A percentile compares a stretch with the other conserved stretches of the same genome.
Evolutionary conservation across 1,140 invertebrate species (phyloP).

Genomic region (Eulimnadia texana): DNA sequence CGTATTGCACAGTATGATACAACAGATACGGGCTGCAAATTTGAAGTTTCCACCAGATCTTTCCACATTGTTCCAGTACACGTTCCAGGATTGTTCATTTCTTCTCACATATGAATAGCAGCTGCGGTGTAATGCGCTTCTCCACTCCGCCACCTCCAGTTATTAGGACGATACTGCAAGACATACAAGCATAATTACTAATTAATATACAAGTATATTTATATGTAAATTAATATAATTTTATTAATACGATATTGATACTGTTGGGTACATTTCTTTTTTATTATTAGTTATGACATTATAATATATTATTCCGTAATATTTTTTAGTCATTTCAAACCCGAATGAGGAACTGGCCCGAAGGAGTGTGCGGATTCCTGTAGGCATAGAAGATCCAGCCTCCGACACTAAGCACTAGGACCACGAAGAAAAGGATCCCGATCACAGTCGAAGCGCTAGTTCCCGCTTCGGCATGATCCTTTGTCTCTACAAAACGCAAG

Average conservation of each 20-base stretch:
- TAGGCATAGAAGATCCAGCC: conserved; percentile 86
- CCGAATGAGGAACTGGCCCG: conserved; percentile 91
- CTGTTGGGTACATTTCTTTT: too few species aligned
- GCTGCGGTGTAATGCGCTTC: conserved; percentile 82
- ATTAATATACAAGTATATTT: neutral
- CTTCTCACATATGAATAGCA: conserved; percentile 85
- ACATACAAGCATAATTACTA: conserved; percentile 14
- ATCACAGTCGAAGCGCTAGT: conserved; percentile 42
- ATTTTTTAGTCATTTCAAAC: conserved; percentile 39
- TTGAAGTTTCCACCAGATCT: too few species aligned
- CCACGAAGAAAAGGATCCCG: conserved; percentile 44
- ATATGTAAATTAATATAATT: too few species aligned
- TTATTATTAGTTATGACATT: too few species aligned
- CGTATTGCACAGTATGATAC: too few species aligned
- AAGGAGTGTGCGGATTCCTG: conserved; percentile 81
- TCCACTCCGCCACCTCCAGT: conserved; percentile 75
- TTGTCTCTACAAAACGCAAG: conserved; percentile 1
- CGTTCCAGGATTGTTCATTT: too few species aligned
- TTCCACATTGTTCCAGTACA: too few species aligned
- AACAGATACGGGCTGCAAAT: too few species aligned
- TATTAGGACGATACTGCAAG: conserved; percentile 80
- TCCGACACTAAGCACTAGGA: conserved; percentile 40
- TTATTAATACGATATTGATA: too few species aligned
- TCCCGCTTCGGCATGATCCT: conserved; percentile 13
- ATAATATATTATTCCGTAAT: neutral